Percentiles rank a stretch among this genome's conserved stretches.
Evolutionary conservation across 2,888 invertebrate genomes (phyloP).

Genomic region (Euplexia lucipara): DNA sequence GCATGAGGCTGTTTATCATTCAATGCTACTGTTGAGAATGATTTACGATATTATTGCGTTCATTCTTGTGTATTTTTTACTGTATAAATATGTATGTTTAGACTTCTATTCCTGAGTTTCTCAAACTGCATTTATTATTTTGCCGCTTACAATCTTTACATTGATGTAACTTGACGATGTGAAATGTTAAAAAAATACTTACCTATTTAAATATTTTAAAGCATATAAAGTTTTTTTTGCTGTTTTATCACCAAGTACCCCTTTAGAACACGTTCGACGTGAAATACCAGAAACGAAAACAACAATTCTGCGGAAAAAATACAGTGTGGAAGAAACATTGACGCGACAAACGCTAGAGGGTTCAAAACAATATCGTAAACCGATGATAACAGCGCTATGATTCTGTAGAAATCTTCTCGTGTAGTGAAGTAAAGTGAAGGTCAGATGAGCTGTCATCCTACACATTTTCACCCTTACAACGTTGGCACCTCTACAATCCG

Average conservation of each 20-base stretch:
- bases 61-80: constrained; percentile 15
- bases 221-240: neutral
- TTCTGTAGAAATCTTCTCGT: no score
- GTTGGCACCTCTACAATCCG: no score
- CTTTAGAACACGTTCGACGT: neutral
- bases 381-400: no score
- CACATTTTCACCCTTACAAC: no score
- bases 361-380: no score
- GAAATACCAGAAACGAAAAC: no score
- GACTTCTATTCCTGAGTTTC: neutral
- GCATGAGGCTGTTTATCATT: constrained; percentile 42
- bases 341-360: no score
- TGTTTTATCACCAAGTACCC: neutral
- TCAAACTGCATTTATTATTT: neutral
- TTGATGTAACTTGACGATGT: neutral
- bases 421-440: no score
- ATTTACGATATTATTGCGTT: constrained; percentile 49
- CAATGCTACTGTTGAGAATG: constrained; percentile 31
- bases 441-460: no score
- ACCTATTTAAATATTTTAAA: neutral
- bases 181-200: neutral
- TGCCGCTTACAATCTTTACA: neutral
- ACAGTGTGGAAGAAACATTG: no score
- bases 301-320: no score
- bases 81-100: neutral